Percentiles rank a stretch among this genome's conserved stretches.
Evolutionary conservation across 2,888 invertebrate genomes (phyloP).

Genomic region (Apotomis capreana): DNA sequence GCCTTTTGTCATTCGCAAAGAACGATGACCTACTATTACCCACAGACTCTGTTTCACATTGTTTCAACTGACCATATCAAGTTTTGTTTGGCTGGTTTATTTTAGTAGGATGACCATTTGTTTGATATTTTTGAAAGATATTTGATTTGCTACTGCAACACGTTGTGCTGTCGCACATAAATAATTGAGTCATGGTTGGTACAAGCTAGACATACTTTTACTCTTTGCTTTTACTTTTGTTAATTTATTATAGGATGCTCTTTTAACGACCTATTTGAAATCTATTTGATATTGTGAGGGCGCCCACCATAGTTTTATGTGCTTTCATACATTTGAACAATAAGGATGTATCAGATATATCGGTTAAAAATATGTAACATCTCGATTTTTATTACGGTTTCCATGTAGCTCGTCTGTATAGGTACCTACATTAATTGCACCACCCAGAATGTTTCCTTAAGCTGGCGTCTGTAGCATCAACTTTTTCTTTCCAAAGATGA

Average conservation of each 20-base stretch:
- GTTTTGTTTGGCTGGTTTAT: slow-evolving; percentile 51
- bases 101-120: slow-evolving; percentile 51
- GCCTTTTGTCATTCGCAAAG: slow-evolving; percentile 64
- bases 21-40: slow-evolving; percentile 63
- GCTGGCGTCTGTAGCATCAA: no score
- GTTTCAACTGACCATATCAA: slow-evolving; percentile 49
- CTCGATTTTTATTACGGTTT: background rate
- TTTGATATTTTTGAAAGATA: slow-evolving; percentile 55
- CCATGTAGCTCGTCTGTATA: background rate
- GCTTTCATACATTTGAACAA: slow-evolving; percentile 47
- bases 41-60: slow-evolving; percentile 53
- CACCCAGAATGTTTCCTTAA: background rate
- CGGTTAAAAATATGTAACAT: slow-evolving; percentile 1
- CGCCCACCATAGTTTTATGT: slow-evolving; percentile 41
- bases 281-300: slow-evolving; percentile 46
- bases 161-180: slow-evolving; percentile 51
- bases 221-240: slow-evolving; percentile 50
- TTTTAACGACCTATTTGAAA: slow-evolving; percentile 50
- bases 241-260: slow-evolving; percentile 43
- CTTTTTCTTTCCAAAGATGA: background rate
- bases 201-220: slow-evolving; percentile 51
- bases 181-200: slow-evolving; percentile 55
- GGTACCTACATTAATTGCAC: background rate
- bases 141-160: slow-evolving; percentile 53
- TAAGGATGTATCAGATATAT: slow-evolving; percentile 31